phyloP scores from a whole-genome alignment of 2,113 vertebrate species.

The Gyps fulvus region DNA sequence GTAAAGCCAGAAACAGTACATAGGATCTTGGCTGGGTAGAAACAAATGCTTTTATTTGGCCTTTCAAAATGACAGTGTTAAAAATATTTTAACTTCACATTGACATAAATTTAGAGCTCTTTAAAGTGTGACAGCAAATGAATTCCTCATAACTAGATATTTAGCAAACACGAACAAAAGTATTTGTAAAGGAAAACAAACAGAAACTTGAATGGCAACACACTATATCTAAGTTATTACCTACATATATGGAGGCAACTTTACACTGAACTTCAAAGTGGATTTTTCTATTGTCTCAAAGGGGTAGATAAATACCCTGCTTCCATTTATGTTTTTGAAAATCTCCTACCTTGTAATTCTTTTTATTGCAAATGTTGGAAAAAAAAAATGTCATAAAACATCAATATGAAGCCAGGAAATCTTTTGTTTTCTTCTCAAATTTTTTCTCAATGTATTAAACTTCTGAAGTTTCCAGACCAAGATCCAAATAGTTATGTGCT shows the following conservation, averaged over 20 bases:
- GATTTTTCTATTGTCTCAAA: background rate
- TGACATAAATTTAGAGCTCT: background rate
- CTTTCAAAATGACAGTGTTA: background rate
- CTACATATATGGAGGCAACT: background rate
- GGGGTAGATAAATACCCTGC: background rate
- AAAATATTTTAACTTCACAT: background rate
- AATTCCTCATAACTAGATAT: background rate
- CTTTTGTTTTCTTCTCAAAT: background rate
- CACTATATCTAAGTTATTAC: background rate
- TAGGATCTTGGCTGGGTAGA: background rate
- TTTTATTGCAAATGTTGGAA: background rate
- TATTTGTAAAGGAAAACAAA: background rate
- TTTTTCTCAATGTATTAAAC: background rate
- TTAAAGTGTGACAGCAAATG: background rate
- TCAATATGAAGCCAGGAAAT: background rate
- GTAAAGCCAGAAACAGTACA: background rate
- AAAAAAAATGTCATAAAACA: background rate
- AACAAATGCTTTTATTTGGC: background rate
- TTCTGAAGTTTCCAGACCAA: background rate
- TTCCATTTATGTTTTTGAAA: background rate
- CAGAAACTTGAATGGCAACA: background rate
- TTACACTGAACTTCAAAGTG: background rate
- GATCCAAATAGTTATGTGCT: background rate
- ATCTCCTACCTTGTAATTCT: background rate
- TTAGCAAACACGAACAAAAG: background rate